phyloP scores from a whole-genome alignment of 2,888 invertebrate species.

The Cordilura impudica region DNA sequence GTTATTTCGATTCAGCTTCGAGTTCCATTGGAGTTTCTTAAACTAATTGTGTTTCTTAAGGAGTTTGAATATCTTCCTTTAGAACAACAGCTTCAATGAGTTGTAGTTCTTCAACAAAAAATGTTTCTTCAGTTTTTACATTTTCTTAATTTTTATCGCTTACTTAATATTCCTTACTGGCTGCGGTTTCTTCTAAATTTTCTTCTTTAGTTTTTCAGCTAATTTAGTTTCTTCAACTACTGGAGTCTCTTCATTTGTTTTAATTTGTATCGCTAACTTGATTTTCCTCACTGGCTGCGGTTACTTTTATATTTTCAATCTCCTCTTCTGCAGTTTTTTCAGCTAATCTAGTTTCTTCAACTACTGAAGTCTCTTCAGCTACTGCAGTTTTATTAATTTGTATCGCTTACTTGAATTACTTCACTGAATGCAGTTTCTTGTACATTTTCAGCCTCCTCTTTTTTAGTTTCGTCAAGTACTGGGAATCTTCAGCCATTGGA shows the following conservation, averaged over 20 bases:
- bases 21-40: no score
- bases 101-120: constrained; percentile 31
- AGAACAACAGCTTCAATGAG: not conserved
- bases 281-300: not conserved
- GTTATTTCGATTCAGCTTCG: not conserved
- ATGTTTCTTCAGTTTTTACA: constrained; percentile 23
- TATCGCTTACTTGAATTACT: no score
- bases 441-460: no score
- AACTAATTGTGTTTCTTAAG: constrained; percentile 17
- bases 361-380: not conserved
- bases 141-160: no score
- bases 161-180: not conserved
- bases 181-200: not conserved
- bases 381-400: no score
- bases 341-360: constrained; percentile 11
- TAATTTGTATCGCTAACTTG: no score
- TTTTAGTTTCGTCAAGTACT: no score
- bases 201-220: not conserved
- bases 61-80: not conserved
- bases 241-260: not conserved
- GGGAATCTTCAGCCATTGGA: no score
- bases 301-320: constrained; percentile 13
- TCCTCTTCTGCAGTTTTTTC: not conserved
- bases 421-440: no score
- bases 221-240: constrained; percentile 11